A percentile compares a stretch with the other conserved stretches of the same genome.
Conservation (phyloP, 1,140 invertebrate genomes). For the Eciton burchellii region DNA sequence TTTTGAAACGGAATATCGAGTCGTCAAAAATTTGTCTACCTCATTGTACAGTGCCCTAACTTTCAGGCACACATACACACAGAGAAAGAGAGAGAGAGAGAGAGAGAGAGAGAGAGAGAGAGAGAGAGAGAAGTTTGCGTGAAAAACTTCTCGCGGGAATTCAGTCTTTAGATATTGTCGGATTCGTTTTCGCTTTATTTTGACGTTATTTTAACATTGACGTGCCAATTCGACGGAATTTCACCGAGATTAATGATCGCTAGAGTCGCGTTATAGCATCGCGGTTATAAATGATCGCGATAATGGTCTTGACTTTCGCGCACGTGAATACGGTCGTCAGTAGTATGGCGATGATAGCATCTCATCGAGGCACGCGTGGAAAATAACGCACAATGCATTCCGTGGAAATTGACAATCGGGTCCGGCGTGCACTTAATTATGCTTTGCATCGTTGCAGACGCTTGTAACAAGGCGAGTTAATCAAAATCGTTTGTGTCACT, state of each 20-base stretch:
- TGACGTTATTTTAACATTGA: neutral
- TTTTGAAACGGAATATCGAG: neutral
- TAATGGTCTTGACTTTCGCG: conserved; percentile 37
- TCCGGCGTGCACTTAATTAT: conserved; percentile 57
- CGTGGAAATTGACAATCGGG: conserved; percentile 56
- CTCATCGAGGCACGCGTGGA: conserved; percentile 39
- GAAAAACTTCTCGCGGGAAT: neutral
- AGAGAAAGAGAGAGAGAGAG: no score
- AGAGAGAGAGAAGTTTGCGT: neutral
- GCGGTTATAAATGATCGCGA: conserved; percentile 42
- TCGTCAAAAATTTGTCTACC: neutral
- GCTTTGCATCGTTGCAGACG: conserved; percentile 52
- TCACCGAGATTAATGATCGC: conserved; percentile 4
- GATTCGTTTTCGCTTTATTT: neutral
- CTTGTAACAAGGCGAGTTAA: conserved; percentile 63
- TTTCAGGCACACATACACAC: neutral
- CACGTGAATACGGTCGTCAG: conserved; percentile 47
- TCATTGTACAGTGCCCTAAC: neutral
- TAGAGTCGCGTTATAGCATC: conserved; percentile 18
- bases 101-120: no score
- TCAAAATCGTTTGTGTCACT: conserved; percentile 65
- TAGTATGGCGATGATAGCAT: conserved; percentile 43
- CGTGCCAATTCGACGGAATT: neutral
- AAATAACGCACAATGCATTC: conserved; percentile 52
- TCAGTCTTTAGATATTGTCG: neutral